A percentile compares a stretch with the other conserved stretches of the same genome.
These are phyloP conservation scores for Morone saxatilis DNA, from an alignment of 2,113 vertebrate genomes.

Conservation along the genomic window DNA sequence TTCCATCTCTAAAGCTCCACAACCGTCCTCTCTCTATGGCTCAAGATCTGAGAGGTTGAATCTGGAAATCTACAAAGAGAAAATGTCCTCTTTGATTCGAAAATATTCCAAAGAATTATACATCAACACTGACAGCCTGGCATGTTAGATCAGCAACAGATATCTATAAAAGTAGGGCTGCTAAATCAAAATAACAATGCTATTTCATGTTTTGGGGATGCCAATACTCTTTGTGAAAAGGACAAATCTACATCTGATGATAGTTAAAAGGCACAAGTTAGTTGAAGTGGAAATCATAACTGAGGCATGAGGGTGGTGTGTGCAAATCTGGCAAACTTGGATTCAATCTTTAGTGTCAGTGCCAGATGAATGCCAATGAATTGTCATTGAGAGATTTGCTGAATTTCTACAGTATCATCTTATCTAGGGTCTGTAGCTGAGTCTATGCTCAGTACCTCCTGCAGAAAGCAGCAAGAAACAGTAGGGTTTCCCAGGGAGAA, in stretches of 20 bases:
- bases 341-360: neutral
- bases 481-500: constrained; percentile 4
- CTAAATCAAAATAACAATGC: constrained; percentile 45
- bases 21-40: constrained; percentile 52
- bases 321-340: neutral
- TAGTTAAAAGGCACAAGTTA: constrained; percentile 19
- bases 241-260: constrained; percentile 30
- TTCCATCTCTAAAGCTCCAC: constrained; percentile 62
- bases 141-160: constrained; percentile 56
- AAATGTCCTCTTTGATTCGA: constrained; percentile 53
- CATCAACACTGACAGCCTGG: constrained; percentile 51
- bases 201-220: constrained; percentile 43
- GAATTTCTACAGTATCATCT: neutral
- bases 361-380: neutral
- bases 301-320: neutral
- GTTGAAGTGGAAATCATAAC: constrained; percentile 22
- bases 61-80: constrained; percentile 73
- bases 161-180: constrained; percentile 37
- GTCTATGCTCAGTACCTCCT: neutral
- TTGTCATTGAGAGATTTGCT: neutral
- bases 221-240: constrained; percentile 17
- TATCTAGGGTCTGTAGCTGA: neutral
- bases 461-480: neutral
- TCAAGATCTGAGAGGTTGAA: constrained; percentile 69
- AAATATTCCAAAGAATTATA: constrained; percentile 52